Evolutionary conservation across 2,113 vertebrate genomes (phyloP).

Genomic region (Thoracochromis brauschi): DNA sequence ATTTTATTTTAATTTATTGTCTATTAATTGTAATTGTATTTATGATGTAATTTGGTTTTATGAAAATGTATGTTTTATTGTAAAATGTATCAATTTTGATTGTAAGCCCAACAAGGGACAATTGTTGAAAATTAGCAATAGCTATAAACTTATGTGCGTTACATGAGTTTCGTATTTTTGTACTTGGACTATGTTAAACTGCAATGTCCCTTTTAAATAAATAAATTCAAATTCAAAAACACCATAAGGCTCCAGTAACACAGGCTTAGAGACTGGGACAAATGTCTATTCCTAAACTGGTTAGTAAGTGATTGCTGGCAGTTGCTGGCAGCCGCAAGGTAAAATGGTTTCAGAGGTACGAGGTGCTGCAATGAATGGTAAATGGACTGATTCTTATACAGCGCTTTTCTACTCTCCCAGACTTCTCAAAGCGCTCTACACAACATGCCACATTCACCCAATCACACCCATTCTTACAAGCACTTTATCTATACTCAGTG

Average conservation of each 20-base stretch:
- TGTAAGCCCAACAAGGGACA: not conserved
- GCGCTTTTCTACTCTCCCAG: not conserved
- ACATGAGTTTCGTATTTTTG: not conserved
- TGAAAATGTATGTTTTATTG: not conserved
- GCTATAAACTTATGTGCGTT: not conserved
- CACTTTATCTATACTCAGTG: not conserved
- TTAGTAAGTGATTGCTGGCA: not conserved
- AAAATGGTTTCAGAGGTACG: not conserved
- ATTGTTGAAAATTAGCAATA: not conserved
- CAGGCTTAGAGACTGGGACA: not conserved
- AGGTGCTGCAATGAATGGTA: not conserved
- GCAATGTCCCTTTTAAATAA: not conserved
- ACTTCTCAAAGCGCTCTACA: fast-evolving
- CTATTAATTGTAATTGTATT: not conserved
- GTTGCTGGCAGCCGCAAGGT: not conserved
- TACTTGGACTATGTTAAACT: not conserved
- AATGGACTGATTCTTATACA: not conserved
- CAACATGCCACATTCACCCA: not conserved
- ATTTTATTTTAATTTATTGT: not conserved
- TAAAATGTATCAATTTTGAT: not conserved
- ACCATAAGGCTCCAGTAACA: not conserved
- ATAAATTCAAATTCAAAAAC: not conserved
- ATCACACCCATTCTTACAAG: not conserved
- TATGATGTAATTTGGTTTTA: not conserved
- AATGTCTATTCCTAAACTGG: not conserved